A percentile compares a stretch with the other conserved stretches of the same genome.
Evolutionary conservation across 2,888 invertebrate species (phyloP).

Genomic region (Gisinianus flammeolus): DNA sequence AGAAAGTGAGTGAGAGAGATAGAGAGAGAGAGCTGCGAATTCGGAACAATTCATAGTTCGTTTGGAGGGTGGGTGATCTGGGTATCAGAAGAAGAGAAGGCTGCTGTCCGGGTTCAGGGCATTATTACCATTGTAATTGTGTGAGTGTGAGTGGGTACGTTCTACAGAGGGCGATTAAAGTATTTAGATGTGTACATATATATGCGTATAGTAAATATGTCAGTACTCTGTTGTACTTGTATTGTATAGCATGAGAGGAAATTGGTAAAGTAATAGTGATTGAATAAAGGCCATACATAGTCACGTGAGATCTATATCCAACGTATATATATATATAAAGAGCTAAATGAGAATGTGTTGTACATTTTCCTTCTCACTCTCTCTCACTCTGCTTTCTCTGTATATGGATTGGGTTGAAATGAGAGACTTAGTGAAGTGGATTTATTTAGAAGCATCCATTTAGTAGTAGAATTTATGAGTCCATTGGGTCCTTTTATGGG

Average conservation of each 20-base stretch:
- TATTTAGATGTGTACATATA: background rate
- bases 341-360: background rate
- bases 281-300: background rate
- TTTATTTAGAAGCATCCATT: constrained; percentile 16
- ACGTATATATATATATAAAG: background rate
- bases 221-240: background rate
- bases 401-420: background rate
- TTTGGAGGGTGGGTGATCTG: background rate
- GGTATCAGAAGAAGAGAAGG: no score
- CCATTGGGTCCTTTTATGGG: constrained; percentile 48
- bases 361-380: background rate
- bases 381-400: background rate
- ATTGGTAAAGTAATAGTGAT: background rate
- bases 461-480: constrained; percentile 47
- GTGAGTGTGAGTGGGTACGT: background rate
- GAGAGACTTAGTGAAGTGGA: background rate
- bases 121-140: background rate
- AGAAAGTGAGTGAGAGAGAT: background rate
- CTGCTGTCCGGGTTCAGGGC: background rate
- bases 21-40: constrained; percentile 1
- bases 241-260: background rate
- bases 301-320: background rate
- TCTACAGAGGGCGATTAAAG: background rate
- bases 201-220: no score
- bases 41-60: background rate